Evolutionary conservation across 2,797 vertebrate genomes (phyloP), one percentile per base, ranked within the genome.

Genomic region (Falco novaeseelandiae): DNA sequence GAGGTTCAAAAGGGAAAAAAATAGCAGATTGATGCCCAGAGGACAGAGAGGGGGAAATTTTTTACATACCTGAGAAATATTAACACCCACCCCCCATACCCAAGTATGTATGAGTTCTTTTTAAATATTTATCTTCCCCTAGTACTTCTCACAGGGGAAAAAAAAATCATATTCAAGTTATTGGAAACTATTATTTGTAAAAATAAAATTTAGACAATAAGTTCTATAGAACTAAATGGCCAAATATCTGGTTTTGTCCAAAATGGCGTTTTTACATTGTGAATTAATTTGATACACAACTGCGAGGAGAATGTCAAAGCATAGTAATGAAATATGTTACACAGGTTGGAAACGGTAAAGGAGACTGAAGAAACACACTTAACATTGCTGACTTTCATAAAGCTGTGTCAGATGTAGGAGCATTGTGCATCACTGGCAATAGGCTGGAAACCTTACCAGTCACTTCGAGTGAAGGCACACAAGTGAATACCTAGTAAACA

Each of bases 391-490:
- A 36, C 4, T 76, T 66, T 52, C 38, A 18, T 65, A 42, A 48
- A 51, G 7, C 6, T 42, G 2, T 15, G 8, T 21, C 59, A 71
- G n/a, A 40, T 20, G 4, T 10, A 51, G 38, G 12, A 74, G 26
- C 3, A 10, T 13, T 48, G n/a, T 32, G 9, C 3, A 58, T 32
- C 3, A 1, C 1, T 3, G 23, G 10, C 26, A 69, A 14, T 3
- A 61, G 29, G 5, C 32, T 87, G 13, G 44, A 71, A 84, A 30
- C 6, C 30, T 58, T 22, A 30, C 4, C 21, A 25, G 61, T 32
- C n/a, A 34, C 12, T 51, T 51, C 38, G 15, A 57, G 22, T 14
- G 58, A 59, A 69, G 32, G 9, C 14, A 18, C 14, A 11, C 8
- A 17, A 38, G 22, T 9, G 42, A 62, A 58, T 20, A 48, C 3